Base-by-base conservation (phyloP, 2,888 invertebrate species). In the Drosophila anceps region DNA sequence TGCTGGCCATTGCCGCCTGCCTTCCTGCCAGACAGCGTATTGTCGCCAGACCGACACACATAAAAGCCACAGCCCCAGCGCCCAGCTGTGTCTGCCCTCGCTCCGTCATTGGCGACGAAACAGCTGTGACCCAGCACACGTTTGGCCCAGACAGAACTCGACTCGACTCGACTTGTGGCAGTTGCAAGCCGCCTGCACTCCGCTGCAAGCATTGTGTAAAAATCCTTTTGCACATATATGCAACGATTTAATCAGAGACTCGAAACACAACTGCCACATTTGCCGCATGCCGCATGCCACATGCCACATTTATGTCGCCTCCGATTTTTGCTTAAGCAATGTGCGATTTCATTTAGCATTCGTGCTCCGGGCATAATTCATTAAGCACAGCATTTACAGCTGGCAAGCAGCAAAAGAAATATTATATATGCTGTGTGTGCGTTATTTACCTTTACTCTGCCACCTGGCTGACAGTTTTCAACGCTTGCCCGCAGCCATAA, bases 1-100 rank as follows among this genome's bases (percentile, higher is more conserved):
- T 13, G 50, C n/a, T 12, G 31, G 51, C 55, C 55, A 55, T 24
- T 43, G 64, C 33, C 43, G 64, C 31, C 44, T 58, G 13, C 8
- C 76, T 58, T 12, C 8, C 76, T 44, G 44, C 44, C 76, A 81
- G 81, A 81, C 77, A 50, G 58, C 61, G 77, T 48, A 81, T 51
- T 78, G 77, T 81, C 67, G 77, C 81, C 81, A 81, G 72, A 76
- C 71, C 71, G 72, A 46, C 72, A 62, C 77, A 70, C 81, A 70
- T 67, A 76, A 77, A 64, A 67, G 77, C 55, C 81, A 27, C 53
- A 62, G 77, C 55, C 81, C 20, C 53, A 62, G 61, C 48, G 43
- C 51, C 81, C 72, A 20, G 64, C 78, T 62, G 81, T 53, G 59
- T 37, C 31, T 53, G 46, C 29, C 37, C 37, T 54, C 18, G 4